These are phyloP conservation scores for Carabus problematicus DNA, from an alignment of 2,888 invertebrate species.

Conservation along the genomic window DNA sequence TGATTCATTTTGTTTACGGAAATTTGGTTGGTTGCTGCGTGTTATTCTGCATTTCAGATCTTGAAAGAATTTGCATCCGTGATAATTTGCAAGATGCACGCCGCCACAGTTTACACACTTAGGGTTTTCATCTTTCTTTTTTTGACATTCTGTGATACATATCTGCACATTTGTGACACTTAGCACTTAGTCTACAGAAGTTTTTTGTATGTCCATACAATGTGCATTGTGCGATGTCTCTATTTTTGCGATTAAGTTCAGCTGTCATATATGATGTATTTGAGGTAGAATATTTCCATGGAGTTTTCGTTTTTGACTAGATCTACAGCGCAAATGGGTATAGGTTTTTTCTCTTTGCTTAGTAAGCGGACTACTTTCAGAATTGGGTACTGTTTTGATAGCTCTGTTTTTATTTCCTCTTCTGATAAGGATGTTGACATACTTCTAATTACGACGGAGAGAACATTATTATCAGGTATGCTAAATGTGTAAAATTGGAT, in stretches of 20 bases:
- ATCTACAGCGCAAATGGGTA: conserved; percentile 25
- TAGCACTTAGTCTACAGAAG: conserved; percentile 28
- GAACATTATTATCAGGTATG: neutral
- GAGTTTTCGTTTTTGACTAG: conserved; percentile 29
- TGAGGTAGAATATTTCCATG: conserved; percentile 17
- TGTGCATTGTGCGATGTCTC: conserved; percentile 36
- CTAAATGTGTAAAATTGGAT: conserved; percentile 10
- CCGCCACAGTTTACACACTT: conserved; percentile 37
- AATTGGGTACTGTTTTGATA: neutral
- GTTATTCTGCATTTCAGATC: conserved; percentile 7
- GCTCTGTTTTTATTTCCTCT: conserved; percentile 12
- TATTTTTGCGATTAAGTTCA: conserved; percentile 16
- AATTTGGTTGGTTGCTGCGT: conserved; percentile 15
- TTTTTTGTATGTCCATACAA: conserved; percentile 28
- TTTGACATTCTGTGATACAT: conserved; percentile 30
- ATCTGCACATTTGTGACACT: conserved; percentile 34
- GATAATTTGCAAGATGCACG: conserved; percentile 18
- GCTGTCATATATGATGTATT: conserved; percentile 7
- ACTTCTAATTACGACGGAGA: conserved; percentile 15
- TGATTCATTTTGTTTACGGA: conserved; percentile 1
- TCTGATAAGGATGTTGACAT: neutral
- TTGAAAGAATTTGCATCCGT: neutral
- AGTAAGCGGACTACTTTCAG: neutral
- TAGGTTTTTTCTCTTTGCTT: conserved; percentile 21
- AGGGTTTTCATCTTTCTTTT: conserved; percentile 14